Base-by-base conservation (phyloP, 1,140 invertebrate genomes). In the Caenorhabditis briggsae region DNA sequence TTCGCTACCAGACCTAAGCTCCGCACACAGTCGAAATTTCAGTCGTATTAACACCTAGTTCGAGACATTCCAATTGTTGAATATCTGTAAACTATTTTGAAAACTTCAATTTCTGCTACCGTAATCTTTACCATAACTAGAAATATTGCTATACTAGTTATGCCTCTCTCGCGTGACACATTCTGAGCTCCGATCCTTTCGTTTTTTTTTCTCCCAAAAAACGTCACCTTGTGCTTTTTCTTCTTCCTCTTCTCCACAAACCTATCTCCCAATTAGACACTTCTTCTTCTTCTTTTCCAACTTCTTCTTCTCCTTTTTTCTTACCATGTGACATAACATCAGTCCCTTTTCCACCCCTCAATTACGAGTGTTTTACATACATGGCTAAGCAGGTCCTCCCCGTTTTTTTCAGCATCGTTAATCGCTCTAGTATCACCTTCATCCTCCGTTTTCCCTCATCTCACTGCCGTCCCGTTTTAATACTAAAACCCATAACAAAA, bases 271-370 rank as follows among this genome's bases (percentile, higher is more conserved):
- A 78, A 78, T 78, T 78, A 78, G 70, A 78, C 70, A 78, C 46
- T 48, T 78, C 70, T 74, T 23, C 64, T 33, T 55, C 64, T 74
- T 23, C 41, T 53, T 33, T 20, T 23, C 50, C 20, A 50, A 14
- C 61, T 58, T 65, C 83, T 65, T 65, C 43, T 61, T 16, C 43
- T 64, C 25, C 41, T 65, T 61, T 56, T 46, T 14, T n/a, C 2
- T 84, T 84, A 20, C 25, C 61, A 85, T 85, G 84, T 64, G 84
- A 78, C 70, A 41, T 16, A 78, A 33, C 70, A 78, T 78, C 70
- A 78, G 70, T 78, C 46, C 53, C 46, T 14, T 53, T 53, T 33
- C 33, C 33, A 33, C 33, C 33, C 70, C 64, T 14, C 70, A 78
- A 78, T 78, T 78, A 78, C 70, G 23, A 78, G 70, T 78, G 70